A percentile compares a stretch with the other conserved stretches of the same genome.
phyloP scores from a whole-genome alignment of 2,888 invertebrate genomes.

The Epinotia demarniana region DNA sequence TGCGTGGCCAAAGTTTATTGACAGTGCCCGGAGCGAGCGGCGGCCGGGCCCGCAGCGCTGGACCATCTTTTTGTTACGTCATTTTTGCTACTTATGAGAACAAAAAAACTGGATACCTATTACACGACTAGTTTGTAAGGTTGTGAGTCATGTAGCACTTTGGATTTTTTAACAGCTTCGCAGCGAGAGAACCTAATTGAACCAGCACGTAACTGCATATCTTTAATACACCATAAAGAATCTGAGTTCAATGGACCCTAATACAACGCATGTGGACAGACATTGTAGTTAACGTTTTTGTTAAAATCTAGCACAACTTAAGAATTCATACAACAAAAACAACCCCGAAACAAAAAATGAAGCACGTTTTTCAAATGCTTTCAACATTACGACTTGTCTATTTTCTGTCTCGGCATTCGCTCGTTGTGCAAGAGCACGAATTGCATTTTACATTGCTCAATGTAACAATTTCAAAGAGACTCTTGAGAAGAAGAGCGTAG shows the following conservation, averaged over 20 bases:
- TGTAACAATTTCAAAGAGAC: constrained; percentile 21
- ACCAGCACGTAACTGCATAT: constrained; percentile 9
- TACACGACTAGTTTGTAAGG: constrained; percentile 58
- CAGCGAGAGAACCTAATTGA: constrained; percentile 18
- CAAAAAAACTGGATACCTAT: constrained; percentile 67
- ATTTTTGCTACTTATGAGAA: constrained; percentile 62
- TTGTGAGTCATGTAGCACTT: constrained; percentile 54
- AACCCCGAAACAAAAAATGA: neutral
- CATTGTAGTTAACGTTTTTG: constrained; percentile 4
- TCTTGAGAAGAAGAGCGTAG: constrained; percentile 5
- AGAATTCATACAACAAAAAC: neutral
- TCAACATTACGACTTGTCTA: constrained; percentile 20
- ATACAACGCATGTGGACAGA: constrained; percentile 10
- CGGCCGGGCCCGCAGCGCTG: constrained; percentile 60
- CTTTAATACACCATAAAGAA: constrained; percentile 13
- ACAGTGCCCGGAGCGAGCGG: constrained; percentile 74
- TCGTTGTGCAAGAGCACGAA: constrained; percentile 32
- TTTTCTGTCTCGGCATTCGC: constrained; percentile 34
- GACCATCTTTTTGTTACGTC: constrained; percentile 72
- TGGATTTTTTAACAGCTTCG: constrained; percentile 28
- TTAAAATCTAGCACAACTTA: constrained; percentile 6
- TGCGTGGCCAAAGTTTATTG: constrained; percentile 80
- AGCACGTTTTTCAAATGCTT: constrained; percentile 25
- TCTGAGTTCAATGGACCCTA: constrained; percentile 36
- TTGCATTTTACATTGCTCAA: constrained; percentile 37